These are phyloP conservation scores for Erythrocebus patas DNA, from an alignment of 2,113 vertebrate genomes.

Conservation along the genomic window DNA sequence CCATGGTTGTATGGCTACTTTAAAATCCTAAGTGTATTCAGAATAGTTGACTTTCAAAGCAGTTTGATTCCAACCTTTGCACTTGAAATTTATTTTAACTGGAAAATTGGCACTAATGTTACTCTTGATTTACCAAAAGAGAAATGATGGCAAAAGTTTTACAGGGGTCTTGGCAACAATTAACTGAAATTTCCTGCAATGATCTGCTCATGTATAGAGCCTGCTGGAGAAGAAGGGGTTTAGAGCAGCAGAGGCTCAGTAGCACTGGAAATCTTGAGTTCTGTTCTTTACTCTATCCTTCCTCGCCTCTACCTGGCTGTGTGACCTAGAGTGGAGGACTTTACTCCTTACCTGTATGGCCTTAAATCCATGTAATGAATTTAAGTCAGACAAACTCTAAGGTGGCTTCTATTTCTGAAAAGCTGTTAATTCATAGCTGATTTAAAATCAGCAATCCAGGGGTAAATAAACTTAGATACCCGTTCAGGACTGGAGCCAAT, in stretches of 20 bases:
- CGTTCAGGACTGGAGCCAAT: not conserved
- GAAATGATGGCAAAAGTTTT: not conserved
- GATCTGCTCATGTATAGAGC: not conserved
- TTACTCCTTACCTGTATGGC: not conserved
- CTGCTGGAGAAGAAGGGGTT: not conserved
- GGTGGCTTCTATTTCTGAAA: not conserved
- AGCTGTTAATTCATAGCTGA: not conserved
- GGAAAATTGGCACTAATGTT: not conserved
- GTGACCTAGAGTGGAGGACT: not conserved
- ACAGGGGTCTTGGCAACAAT: not conserved
- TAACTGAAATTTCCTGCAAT: not conserved
- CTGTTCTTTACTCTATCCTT: not conserved
- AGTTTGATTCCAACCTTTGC: not conserved
- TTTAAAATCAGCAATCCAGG: not conserved
- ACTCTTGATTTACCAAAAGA: not conserved
- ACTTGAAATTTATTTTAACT: not conserved
- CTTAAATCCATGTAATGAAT: not conserved
- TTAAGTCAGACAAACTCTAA: not conserved
- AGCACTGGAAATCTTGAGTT: not conserved
- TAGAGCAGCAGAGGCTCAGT: accelerated
- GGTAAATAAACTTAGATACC: not conserved
- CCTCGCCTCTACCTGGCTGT: not conserved
- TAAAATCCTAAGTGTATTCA: not conserved
- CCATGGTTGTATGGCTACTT: not conserved
- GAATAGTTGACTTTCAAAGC: not conserved